Evolutionary conservation across 2,797 vertebrate species (phyloP).

Genomic region (Danionella dracula): DNA sequence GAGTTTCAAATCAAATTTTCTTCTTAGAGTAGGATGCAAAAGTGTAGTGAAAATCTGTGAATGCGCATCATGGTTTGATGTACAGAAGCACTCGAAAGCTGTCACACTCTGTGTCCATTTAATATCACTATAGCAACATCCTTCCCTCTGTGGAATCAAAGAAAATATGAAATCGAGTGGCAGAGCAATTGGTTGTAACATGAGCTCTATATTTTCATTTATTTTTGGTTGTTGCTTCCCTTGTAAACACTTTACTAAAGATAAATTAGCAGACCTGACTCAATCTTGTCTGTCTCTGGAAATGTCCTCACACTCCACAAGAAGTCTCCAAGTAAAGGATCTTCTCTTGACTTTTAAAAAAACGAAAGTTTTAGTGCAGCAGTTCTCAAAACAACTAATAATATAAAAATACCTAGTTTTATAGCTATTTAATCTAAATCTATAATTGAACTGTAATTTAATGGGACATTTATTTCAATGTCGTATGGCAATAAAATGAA

Average conservation of each 20-base stretch:
- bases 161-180: slow-evolving; percentile 45
- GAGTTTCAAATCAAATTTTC: no score
- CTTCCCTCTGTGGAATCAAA: slow-evolving; percentile 42
- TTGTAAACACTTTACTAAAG: slow-evolving; percentile 53
- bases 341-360: slow-evolving; percentile 7
- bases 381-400: no score
- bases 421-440: no score
- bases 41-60: slow-evolving; percentile 8
- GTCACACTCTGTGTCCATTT: slow-evolving; percentile 62
- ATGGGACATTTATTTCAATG: no score
- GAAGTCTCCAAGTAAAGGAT: slow-evolving; percentile 33
- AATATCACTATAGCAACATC: slow-evolving; percentile 69
- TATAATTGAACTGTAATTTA: no score
- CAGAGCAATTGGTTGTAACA: slow-evolving; percentile 62
- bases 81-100: slow-evolving; percentile 28
- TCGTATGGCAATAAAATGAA: no score
- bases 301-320: slow-evolving; percentile 48
- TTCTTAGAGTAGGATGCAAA: background rate
- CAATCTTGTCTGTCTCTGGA: slow-evolving; percentile 18
- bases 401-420: no score
- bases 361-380: no score
- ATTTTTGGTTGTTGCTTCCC: slow-evolving; percentile 59
- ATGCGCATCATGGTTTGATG: slow-evolving; percentile 32
- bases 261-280: slow-evolving; percentile 53
- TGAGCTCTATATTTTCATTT: slow-evolving; percentile 60